Percentiles rank a stretch among this genome's conserved stretches.
Conservation (phyloP, 2,888 invertebrate genomes). For the Asteroscopus sphinx region DNA sequence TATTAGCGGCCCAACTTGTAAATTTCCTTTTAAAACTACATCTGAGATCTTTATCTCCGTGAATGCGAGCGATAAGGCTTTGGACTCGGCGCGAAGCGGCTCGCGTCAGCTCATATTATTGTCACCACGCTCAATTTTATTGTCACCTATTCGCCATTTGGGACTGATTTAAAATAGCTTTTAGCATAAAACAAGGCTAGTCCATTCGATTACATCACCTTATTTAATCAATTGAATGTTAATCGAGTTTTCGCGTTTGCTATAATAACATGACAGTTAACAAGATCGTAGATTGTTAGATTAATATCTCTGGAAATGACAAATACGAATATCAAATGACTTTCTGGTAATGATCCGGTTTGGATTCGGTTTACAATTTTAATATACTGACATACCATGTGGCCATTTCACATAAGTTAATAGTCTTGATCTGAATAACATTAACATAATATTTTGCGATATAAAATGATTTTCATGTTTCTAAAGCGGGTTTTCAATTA, state of each 20-base stretch:
- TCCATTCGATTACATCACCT: conserved; percentile 74
- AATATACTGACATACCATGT: conserved; percentile 25
- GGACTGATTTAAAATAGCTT: conserved; percentile 76
- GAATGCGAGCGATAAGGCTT: conserved; percentile 69
- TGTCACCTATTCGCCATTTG: conserved; percentile 77
- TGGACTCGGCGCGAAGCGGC: conserved; percentile 60
- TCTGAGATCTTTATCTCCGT: conserved; percentile 80
- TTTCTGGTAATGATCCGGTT: conserved; percentile 63
- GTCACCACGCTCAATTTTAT: conserved; percentile 75
- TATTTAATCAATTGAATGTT: conserved; percentile 77
- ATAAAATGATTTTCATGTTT: conserved; percentile 53
- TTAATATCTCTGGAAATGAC: conserved; percentile 69
- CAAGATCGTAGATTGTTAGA: conserved; percentile 73
- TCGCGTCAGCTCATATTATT: conserved; percentile 70
- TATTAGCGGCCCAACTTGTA: conserved; percentile 81
- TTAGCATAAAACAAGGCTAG: conserved; percentile 81
- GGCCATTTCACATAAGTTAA: conserved; percentile 44
- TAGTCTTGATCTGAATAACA: conserved; percentile 45
- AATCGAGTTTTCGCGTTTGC: conserved; percentile 75
- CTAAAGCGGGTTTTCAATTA: conserved; percentile 55
- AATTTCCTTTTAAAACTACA: conserved; percentile 81
- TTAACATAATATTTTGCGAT: conserved; percentile 44
- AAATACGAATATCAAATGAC: conserved; percentile 66
- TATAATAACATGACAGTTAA: conserved; percentile 71
- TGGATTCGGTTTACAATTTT: conserved; percentile 43